A percentile compares a stretch with the other conserved stretches of the same genome.
phyloP scores from a whole-genome alignment of 2,113 vertebrate genomes.

The Python bivittatus region DNA sequence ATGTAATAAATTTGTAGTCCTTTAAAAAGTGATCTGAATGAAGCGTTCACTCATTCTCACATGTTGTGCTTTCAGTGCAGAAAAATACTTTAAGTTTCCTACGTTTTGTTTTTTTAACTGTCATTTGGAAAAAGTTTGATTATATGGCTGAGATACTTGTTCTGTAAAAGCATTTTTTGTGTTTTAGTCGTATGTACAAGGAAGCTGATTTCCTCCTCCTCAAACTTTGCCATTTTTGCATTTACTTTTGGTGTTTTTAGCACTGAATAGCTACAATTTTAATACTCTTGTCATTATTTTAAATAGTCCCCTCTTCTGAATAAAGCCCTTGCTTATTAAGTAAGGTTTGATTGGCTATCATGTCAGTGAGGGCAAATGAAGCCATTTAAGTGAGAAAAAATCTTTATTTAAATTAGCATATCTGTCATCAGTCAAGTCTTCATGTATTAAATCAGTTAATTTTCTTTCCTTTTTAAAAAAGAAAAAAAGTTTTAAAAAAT shows the following conservation, averaged over 20 bases:
- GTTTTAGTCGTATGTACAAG: neutral
- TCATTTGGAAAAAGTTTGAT: neutral
- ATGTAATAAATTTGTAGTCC: neutral
- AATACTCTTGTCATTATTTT: neutral
- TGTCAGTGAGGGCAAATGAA: neutral
- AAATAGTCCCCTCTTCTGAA: neutral
- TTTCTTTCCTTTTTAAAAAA: too few relatives aligned
- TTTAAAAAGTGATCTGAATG: neutral
- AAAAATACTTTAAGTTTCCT: neutral
- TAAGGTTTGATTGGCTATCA: neutral
- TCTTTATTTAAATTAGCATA: neutral
- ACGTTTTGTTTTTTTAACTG: neutral
- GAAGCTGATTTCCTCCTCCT: neutral
- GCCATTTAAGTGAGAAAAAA: neutral
- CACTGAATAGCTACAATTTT: neutral
- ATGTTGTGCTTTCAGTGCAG: neutral
- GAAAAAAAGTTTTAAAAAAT: neutral
- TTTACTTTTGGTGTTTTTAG: neutral
- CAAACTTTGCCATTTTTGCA: neutral
- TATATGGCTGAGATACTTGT: neutral
- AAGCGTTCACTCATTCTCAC: neutral
- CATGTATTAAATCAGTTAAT: neutral
- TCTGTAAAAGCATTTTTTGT: neutral
- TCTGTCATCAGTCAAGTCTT: neutral
- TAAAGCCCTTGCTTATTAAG: neutral